These are phyloP conservation scores for Pecten maximus DNA, from an alignment of 2,888 invertebrate species.

Conservation along the genomic window DNA sequence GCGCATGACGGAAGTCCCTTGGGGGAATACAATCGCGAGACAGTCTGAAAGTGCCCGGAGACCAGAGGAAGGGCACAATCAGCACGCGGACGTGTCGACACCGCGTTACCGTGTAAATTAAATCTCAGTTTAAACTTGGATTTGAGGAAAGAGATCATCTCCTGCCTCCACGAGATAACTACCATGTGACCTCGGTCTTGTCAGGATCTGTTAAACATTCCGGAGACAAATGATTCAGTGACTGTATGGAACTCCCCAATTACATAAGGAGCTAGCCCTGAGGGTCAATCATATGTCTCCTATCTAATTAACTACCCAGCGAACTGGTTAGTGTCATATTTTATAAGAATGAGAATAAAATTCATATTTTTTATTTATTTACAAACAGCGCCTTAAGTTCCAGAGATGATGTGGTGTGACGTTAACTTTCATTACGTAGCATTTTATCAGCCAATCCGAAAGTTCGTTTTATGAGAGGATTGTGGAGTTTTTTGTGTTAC, in stretches of 20 bases:
- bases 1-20: slow-evolving; percentile 32
- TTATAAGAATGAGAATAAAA: slow-evolving; percentile 15
- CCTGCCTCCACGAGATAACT: background rate
- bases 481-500: background rate
- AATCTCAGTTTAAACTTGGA: slow-evolving; percentile 13
- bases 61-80: slow-evolving; percentile 17
- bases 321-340: slow-evolving; percentile 33
- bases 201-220: slow-evolving; percentile 14
- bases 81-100: slow-evolving; percentile 13
- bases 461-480: slow-evolving; percentile 18
- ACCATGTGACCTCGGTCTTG: slow-evolving; percentile 7
- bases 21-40: slow-evolving; percentile 26
- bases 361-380: slow-evolving; percentile 17
- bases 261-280: background rate
- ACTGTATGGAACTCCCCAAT: background rate
- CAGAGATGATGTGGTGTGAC: background rate
- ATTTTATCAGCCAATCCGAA: slow-evolving; percentile 18
- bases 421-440: slow-evolving; percentile 13
- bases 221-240: background rate
- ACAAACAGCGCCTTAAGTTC: background rate
- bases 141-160: slow-evolving; percentile 27
- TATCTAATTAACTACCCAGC: slow-evolving; percentile 1
- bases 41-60: background rate
- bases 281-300: background rate
- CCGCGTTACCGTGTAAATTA: slow-evolving; percentile 20